Base-by-base conservation (phyloP, 1,140 invertebrate species). In the Brachionus angularis region DNA sequence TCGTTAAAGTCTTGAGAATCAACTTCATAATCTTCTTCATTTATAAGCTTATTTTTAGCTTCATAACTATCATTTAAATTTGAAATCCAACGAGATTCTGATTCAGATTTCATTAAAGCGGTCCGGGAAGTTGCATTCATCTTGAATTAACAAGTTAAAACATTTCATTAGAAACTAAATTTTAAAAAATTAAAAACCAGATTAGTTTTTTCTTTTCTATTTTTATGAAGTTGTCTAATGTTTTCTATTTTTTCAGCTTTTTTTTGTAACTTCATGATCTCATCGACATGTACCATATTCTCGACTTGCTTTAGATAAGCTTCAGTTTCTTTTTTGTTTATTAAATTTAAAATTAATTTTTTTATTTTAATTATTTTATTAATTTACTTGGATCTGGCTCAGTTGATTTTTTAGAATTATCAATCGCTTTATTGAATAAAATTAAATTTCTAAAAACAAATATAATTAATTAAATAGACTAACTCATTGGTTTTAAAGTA, bases 191-290 rank as follows among this genome's bases (percentile, higher is more conserved):
- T 7, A 7, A 42, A 42, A 42, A 42, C 39, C 16, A 7, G 53
- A 58, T 58, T 58, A 10, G 53, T 36, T 67, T 46, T 67, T 46
- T 67, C 62, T 47, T 47, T 67, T 25, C 62, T 46, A 33, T 12
- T 25, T 50, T 67, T 67, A 14, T 67, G 62, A 46, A 67, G 42
- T 47, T 36, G 42, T 47, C 36, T 67, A 21, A 67, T 67, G n/a
- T 50, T 46, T 67, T 67, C 62, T 16, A 67, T 67, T 50, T 67
- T 67, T 34, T 67, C 62, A 33, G 18, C 27, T 50, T 67, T 67
- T 33, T 67, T 50, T 21, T 46, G 47, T 21, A 50, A 29, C 5
- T 21, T 46, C 44, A 47, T 46, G 27, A 67, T 67, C 21, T 47
- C 42, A 25, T 46, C 62, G 39, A 67, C 33, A 21, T 23, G 62